Percentiles rank a stretch among this genome's conserved stretches.
Evolutionary conservation across 2,113 vertebrate species (phyloP).

Genomic region (Gambusia affinis): DNA sequence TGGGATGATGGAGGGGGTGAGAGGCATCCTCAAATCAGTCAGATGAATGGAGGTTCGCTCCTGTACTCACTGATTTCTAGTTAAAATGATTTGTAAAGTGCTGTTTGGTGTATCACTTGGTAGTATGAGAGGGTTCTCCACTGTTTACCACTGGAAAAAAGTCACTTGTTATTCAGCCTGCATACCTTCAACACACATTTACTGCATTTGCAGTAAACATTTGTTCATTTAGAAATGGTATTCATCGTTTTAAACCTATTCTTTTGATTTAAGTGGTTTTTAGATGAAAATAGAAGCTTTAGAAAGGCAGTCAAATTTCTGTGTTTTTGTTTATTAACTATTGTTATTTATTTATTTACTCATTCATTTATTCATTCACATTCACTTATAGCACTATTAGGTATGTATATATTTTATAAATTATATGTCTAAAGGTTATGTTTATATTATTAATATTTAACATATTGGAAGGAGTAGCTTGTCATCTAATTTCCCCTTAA

Average conservation of each 20-base stretch:
- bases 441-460: too few species aligned
- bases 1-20: slow-evolving; percentile 34
- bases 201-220: neutral
- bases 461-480: too few species aligned
- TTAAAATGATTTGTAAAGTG: slow-evolving; percentile 12
- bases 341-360: too few species aligned
- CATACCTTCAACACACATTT: neutral
- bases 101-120: neutral
- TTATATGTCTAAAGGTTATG: too few species aligned
- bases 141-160: neutral
- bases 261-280: too few species aligned
- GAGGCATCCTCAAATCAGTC: slow-evolving; percentile 45
- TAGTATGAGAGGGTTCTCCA: neutral
- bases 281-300: neutral
- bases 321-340: too few species aligned
- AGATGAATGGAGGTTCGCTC: slow-evolving; percentile 25
- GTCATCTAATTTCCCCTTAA: too few species aligned
- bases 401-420: too few species aligned
- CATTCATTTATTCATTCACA: too few species aligned
- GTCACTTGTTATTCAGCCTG: neutral
- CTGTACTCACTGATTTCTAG: slow-evolving; percentile 33
- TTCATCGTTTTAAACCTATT: neutral
- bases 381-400: too few species aligned
- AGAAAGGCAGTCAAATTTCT: neutral
- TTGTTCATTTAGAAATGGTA: neutral